Percentiles rank a stretch among this genome's conserved stretches.
Conservation (phyloP, 2,888 invertebrate species). For the Drosophila subquinaria region DNA sequence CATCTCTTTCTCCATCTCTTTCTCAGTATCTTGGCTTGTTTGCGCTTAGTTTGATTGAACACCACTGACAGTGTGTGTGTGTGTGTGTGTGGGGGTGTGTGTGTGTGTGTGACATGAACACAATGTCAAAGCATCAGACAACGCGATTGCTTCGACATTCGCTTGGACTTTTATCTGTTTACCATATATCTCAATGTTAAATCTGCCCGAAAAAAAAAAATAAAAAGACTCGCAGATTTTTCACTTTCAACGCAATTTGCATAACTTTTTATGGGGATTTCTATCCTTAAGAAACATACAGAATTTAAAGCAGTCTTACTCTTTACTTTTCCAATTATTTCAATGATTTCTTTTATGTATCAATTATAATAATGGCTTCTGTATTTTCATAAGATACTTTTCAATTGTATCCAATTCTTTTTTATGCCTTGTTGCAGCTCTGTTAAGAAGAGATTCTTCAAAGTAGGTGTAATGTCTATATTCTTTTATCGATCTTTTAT, state of each 20-base stretch:
- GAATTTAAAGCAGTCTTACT: not conserved
- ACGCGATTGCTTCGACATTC: conserved; percentile 34
- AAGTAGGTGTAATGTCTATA: no score
- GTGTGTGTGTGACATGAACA: conserved; percentile 31
- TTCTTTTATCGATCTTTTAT: no score
- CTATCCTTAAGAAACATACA: not conserved
- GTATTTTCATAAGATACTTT: no score
- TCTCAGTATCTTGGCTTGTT: conserved; percentile 50
- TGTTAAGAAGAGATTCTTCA: no score
- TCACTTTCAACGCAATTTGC: conserved; percentile 9
- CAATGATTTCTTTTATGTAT: no score
- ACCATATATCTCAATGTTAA: not conserved
- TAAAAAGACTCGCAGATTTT: conserved; percentile 6
- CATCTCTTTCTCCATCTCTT: not conserved
- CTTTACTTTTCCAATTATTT: no score
- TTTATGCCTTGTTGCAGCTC: no score
- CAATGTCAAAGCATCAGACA: conserved; percentile 65
- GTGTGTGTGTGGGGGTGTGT: conserved; percentile 6
- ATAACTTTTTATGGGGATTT: conserved; percentile 6
- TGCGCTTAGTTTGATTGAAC: conserved; percentile 79
- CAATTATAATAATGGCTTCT: no score
- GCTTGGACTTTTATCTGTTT: conserved; percentile 8
- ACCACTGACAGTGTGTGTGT: conserved; percentile 42
- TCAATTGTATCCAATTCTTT: no score
- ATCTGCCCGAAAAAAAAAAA: not conserved